Conservation (phyloP, 2,113 vertebrate species). For the Nanger granti region DNA sequence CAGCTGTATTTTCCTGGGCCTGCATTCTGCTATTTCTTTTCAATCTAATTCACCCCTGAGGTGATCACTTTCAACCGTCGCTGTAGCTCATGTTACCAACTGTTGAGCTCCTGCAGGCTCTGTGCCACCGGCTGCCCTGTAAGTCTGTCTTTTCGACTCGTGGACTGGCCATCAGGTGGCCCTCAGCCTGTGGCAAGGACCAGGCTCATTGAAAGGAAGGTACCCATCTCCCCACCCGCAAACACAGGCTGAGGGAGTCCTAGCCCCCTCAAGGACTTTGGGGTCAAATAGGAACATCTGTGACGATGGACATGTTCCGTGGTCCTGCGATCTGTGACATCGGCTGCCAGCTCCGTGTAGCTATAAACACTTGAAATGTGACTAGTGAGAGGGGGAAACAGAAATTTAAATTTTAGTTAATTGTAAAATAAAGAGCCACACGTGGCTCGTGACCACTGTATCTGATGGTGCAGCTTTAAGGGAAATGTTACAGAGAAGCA, state of each 20-base stretch:
- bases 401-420: neutral
- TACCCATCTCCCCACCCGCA: neutral
- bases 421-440: conserved; percentile 8
- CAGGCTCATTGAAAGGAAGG: neutral
- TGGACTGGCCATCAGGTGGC: neutral
- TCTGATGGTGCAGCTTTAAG: neutral
- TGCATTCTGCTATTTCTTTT: neutral
- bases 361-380: neutral
- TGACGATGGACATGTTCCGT: neutral
- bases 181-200: neutral
- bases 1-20: neutral
- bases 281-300: neutral
- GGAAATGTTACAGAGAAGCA: conserved; percentile 50
- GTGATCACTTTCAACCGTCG: neutral
- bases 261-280: neutral
- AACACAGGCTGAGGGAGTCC: neutral
- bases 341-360: neutral
- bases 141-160: neutral
- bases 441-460: neutral
- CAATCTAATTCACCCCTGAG: neutral
- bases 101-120: neutral
- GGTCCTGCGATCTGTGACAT: neutral
- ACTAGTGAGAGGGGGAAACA: neutral
- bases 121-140: neutral
- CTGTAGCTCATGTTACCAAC: neutral